Conservation (phyloP, 35 echinoderm and acorn worm genomes). For the Lytechinus pictus region DNA sequence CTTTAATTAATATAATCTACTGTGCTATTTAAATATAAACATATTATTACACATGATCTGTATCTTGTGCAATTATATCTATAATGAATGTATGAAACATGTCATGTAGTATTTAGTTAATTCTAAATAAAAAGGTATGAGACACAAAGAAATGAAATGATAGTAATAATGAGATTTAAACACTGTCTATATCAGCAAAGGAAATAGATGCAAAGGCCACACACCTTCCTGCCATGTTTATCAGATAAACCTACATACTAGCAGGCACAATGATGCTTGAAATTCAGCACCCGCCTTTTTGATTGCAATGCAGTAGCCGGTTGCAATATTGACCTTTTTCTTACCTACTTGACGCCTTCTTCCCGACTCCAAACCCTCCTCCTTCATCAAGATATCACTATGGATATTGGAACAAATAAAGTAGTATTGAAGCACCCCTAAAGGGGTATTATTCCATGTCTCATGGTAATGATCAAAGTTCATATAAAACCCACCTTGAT, state of each 20-base stretch:
- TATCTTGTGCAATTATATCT: not conserved
- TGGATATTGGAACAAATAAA: not conserved
- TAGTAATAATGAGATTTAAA: not conserved
- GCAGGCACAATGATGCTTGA: not conserved
- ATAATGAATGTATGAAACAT: not conserved
- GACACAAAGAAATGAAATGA: not conserved
- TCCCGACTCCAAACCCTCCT: not conserved
- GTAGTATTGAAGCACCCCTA: not conserved
- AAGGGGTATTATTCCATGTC: not conserved
- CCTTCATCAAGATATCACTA: slow-evolving; percentile 2
- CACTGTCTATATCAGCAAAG: not conserved
- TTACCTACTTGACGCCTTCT: not conserved
- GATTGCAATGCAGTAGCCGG: not conserved
- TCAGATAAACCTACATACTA: not conserved
- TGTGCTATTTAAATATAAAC: not conserved
- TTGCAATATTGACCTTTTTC: slow-evolving; percentile 12
- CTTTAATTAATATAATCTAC: no score
- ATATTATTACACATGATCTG: not conserved
- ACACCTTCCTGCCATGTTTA: not conserved
- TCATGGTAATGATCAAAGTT: not conserved
- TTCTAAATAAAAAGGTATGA: not conserved
- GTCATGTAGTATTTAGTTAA: not conserved
- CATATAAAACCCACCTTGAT: not conserved
- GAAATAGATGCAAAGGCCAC: not conserved
- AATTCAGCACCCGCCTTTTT: not conserved